Conservation (phyloP, 2,888 invertebrate genomes). For the Dryocosmus kuriphilus region DNA sequence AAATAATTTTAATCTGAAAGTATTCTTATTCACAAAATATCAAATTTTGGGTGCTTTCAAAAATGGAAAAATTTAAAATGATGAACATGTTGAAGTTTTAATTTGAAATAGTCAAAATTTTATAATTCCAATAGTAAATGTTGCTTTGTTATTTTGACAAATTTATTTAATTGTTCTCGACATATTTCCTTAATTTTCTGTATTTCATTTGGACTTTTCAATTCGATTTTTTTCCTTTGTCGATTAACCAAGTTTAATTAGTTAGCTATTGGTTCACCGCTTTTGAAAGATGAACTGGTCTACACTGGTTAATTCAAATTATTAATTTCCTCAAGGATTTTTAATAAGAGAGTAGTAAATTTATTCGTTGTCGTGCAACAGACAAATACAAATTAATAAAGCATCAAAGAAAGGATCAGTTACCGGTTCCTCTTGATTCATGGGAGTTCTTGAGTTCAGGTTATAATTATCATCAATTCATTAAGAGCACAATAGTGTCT, state of each 20-base stretch:
- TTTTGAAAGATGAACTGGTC: background rate
- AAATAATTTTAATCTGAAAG: too few species aligned
- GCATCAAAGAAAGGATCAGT: background rate
- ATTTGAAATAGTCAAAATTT: too few species aligned
- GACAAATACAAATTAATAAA: background rate
- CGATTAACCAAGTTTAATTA: too few species aligned
- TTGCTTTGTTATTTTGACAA: too few species aligned
- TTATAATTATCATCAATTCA: slow-evolving; percentile 30
- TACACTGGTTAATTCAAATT: background rate
- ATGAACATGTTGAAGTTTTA: too few species aligned
- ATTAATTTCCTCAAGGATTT: background rate
- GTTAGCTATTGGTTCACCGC: background rate
- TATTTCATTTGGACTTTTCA: background rate
- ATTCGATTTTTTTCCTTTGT: background rate
- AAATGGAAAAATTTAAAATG: too few species aligned
- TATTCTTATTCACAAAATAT: too few species aligned
- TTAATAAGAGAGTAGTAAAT: background rate
- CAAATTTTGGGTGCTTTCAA: too few species aligned
- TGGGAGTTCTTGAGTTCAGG: slow-evolving; percentile 1
- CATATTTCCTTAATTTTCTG: background rate
- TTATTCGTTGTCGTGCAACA: background rate
- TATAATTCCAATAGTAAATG: too few species aligned
- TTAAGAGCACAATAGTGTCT: slow-evolving; percentile 18
- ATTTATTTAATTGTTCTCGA: background rate
- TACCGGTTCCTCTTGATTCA: background rate